A percentile compares a stretch with the other conserved stretches of the same genome.
These are phyloP conservation scores for Octopus bimaculoides DNA, from an alignment of 1,140 invertebrate species.

Conservation along the genomic window DNA sequence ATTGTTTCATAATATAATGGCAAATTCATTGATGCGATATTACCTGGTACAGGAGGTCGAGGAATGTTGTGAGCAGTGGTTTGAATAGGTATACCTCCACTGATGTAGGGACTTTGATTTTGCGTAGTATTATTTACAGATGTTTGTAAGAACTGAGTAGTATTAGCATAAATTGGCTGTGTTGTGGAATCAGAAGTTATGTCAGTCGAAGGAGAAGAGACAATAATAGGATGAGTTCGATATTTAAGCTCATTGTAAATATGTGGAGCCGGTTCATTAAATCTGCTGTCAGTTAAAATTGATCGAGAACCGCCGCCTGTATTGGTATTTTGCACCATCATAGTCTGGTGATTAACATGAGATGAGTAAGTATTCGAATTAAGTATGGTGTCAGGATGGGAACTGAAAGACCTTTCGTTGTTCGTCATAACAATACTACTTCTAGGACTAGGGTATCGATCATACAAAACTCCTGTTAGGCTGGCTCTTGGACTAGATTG, in stretches of 20 bases:
- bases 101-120: too few species aligned
- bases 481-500: slow-evolving; percentile 60
- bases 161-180: slow-evolving; percentile 13
- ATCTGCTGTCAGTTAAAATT: slow-evolving; percentile 40
- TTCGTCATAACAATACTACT: not conserved
- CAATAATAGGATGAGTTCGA: slow-evolving; percentile 28
- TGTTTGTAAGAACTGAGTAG: slow-evolving; percentile 2
- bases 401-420: not conserved
- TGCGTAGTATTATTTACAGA: not conserved
- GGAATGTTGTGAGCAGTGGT: too few species aligned
- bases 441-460: slow-evolving; percentile 3
- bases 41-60: too few species aligned
- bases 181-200: not conserved
- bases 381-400: not conserved
- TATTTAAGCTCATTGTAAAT: slow-evolving; percentile 38
- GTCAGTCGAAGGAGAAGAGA: slow-evolving; percentile 68
- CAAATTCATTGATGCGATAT: slow-evolving; percentile 19
- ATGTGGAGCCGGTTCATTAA: slow-evolving; percentile 45
- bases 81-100: too few species aligned
- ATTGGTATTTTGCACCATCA: not conserved
- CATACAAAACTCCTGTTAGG: slow-evolving; percentile 25
- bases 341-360: not conserved
- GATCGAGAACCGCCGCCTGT: not conserved
- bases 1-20: slow-evolving; percentile 83
- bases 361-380: not conserved